These are phyloP conservation scores for Drosophila tsacasi DNA, from an alignment of 1,140 invertebrate genomes.

Conservation along the genomic window DNA sequence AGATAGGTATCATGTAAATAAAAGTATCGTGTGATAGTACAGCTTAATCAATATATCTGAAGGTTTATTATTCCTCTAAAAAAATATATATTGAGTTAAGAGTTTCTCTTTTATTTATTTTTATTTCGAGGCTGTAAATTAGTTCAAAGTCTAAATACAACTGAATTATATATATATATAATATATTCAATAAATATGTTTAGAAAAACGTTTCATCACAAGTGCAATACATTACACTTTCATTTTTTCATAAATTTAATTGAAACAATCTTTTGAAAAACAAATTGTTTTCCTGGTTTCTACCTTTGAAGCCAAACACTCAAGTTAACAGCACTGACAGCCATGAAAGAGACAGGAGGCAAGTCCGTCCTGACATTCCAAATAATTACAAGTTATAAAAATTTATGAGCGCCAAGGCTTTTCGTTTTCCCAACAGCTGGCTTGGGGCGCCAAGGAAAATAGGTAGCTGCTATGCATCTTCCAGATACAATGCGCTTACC, in stretches of 20 bases:
- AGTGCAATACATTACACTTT: too few relatives aligned
- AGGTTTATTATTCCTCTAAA: background rate
- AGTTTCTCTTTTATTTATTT: background rate
- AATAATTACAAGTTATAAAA: constrained; percentile 80
- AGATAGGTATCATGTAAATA: too few relatives aligned
- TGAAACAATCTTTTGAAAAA: background rate
- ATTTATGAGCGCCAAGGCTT: constrained; percentile 74
- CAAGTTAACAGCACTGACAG: constrained; percentile 4
- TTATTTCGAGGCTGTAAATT: background rate
- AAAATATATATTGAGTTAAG: background rate
- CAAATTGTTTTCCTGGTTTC: background rate
- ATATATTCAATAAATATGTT: background rate
- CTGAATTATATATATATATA: background rate
- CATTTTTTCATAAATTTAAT: background rate
- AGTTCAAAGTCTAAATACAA: background rate
- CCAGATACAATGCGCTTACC: constrained; percentile 41
- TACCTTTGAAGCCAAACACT: background rate
- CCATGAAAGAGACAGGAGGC: background rate
- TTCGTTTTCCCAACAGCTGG: constrained; percentile 24
- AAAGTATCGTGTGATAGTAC: too few relatives aligned
- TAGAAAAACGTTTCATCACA: background rate
- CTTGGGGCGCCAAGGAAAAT: constrained; percentile 5
- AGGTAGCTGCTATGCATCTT: constrained; percentile 17
- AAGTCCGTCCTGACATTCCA: constrained; percentile 44
- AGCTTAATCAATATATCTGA: background rate